Conservation (phyloP, 1,140 invertebrate species). For the Drosophila insularis region DNA sequence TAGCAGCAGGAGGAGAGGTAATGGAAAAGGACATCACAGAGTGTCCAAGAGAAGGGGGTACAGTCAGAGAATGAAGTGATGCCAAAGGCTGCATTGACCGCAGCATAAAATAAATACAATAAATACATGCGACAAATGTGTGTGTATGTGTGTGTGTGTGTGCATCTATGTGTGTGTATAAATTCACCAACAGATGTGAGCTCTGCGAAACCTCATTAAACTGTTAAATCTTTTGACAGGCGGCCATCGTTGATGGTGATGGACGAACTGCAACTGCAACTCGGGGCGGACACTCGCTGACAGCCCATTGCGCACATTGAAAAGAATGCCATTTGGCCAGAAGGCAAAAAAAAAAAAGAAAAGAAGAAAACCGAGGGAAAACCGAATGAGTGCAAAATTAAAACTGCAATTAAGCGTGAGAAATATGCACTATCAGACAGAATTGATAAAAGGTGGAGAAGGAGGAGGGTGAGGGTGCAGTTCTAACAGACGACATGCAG, state of each 20-base stretch:
- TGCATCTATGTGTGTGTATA: constrained; percentile 23
- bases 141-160: constrained; percentile 25
- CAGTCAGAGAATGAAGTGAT: not conserved
- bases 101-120: constrained; percentile 71
- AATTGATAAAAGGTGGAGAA: not conserved
- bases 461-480: too few relatives aligned
- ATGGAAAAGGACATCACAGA: constrained; percentile 3
- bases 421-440: constrained; percentile 36
- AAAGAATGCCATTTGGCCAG: constrained; percentile 1
- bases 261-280: not conserved
- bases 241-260: constrained; percentile 33
- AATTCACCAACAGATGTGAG: constrained; percentile 51
- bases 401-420: constrained; percentile 59
- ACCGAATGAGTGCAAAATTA: constrained; percentile 42
- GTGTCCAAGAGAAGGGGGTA: not conserved
- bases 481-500: not conserved
- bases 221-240: constrained; percentile 77
- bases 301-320: not conserved
- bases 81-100: constrained; percentile 47
- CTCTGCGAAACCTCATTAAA: constrained; percentile 75
- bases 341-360: not conserved
- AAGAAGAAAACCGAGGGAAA: not conserved
- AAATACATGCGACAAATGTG: constrained; percentile 62
- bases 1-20: constrained; percentile 23
- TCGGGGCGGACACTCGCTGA: not conserved